These are phyloP conservation scores for Itoplectis maculator DNA, from an alignment of 2,888 invertebrate species.

Conservation along the genomic window DNA sequence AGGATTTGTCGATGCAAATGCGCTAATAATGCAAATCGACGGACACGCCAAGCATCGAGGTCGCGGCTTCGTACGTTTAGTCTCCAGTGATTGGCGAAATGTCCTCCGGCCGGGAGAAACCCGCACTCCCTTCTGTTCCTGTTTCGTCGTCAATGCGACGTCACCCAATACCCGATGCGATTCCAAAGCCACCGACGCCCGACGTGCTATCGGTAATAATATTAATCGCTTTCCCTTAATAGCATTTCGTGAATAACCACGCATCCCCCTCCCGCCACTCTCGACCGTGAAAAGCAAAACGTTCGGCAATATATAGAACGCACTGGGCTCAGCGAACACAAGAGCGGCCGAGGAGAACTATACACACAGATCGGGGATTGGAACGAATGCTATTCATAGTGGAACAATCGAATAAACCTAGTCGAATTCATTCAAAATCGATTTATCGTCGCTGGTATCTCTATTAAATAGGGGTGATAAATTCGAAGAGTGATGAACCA, in stretches of 20 bases:
- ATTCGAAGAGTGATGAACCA: not conserved
- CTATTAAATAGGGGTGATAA: not conserved
- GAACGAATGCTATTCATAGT: conserved; percentile 11
- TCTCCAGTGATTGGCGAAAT: conserved; percentile 32
- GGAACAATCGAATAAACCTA: conserved; percentile 35
- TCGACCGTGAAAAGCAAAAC: not conserved
- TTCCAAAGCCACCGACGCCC: conserved; percentile 33
- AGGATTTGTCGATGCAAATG: conserved; percentile 47
- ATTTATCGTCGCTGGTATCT: not conserved
- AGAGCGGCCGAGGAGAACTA: not conserved
- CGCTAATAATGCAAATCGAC: conserved; percentile 37
- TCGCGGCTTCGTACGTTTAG: conserved; percentile 14
- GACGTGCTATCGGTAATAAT: conserved; percentile 33
- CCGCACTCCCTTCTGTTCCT: not conserved
- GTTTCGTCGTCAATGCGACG: conserved; percentile 25
- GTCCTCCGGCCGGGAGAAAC: not conserved
- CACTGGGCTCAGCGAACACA: not conserved
- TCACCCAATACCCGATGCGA: conserved; percentile 25
- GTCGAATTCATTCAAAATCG: conserved; percentile 35
- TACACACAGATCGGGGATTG: conserved; percentile 3
- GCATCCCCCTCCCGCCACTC: not conserved
- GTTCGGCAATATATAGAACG: not conserved
- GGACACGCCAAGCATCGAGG: conserved; percentile 14
- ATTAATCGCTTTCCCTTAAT: conserved; percentile 55
- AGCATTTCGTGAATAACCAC: conserved; percentile 41